Evolutionary conservation across 2,797 vertebrate species (phyloP).

Genomic region (Clarias platycephalus): DNA sequence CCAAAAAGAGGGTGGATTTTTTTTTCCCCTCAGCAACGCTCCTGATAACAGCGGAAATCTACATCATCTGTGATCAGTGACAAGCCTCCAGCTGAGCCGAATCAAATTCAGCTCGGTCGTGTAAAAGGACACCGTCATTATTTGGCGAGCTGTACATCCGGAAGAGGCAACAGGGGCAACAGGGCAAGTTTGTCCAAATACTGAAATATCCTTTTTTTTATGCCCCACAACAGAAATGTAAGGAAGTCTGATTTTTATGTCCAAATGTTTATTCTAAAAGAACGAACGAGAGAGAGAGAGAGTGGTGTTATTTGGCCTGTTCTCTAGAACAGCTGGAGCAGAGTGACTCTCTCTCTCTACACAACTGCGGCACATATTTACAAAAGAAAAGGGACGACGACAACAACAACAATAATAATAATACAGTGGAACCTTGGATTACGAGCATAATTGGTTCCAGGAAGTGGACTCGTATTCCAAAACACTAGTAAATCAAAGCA

Average conservation of each 20-base stretch:
- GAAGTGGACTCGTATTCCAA: too few relatives aligned
- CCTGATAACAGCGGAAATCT: conserved; percentile 51
- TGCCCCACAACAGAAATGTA: conserved; percentile 15
- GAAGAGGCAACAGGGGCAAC: conserved; percentile 60
- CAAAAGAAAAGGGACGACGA: neutral
- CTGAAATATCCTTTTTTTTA: conserved; percentile 53
- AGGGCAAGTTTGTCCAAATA: conserved; percentile 72
- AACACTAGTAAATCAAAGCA: too few relatives aligned
- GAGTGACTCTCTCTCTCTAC: neutral
- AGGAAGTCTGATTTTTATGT: neutral
- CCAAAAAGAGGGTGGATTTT: neutral
- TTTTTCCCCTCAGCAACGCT: conserved; percentile 46
- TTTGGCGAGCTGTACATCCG: conserved; percentile 73
- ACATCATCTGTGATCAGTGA: conserved; percentile 58
- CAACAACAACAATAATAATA: too few relatives aligned
- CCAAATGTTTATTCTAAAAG: neutral
- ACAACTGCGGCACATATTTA: neutral
- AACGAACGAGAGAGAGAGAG: too few relatives aligned
- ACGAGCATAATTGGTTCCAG: too few relatives aligned
- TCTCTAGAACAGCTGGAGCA: conserved; percentile 6
- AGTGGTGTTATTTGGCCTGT: conserved; percentile 63
- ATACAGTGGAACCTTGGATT: too few relatives aligned
- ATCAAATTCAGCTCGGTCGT: conserved; percentile 60
- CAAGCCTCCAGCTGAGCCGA: conserved; percentile 53
- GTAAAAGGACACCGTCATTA: conserved; percentile 71